These are phyloP conservation scores for Forbesichthys agassizii DNA, from an alignment of 2,113 vertebrate species.

Conservation along the genomic window DNA sequence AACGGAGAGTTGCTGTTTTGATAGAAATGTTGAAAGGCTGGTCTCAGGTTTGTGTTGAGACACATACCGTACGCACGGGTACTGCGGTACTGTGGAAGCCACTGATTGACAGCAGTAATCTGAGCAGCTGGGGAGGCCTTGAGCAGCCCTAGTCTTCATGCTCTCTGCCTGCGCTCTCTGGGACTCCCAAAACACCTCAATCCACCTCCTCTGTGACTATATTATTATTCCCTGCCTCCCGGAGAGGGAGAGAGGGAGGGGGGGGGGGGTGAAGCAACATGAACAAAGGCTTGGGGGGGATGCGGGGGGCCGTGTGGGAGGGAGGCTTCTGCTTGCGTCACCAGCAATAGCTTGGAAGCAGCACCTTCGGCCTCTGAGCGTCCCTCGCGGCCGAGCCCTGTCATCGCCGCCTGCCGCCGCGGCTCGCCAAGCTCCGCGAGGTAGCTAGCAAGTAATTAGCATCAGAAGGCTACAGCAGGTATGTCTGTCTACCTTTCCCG, in stretches of 20 bases:
- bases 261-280: not conserved
- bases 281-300: not conserved
- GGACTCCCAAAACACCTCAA: constrained; percentile 40
- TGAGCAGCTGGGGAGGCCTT: constrained; percentile 45
- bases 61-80: not conserved
- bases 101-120: constrained; percentile 62
- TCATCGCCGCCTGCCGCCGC: constrained; percentile 44
- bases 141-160: constrained; percentile 36
- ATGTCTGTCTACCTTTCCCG: constrained; percentile 4
- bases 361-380: constrained; percentile 1
- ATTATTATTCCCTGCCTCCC: constrained; percentile 34
- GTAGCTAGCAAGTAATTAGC: constrained; percentile 64
- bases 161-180: constrained; percentile 33
- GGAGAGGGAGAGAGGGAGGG: not conserved
- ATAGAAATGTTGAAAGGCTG: constrained; percentile 39
- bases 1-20: constrained; percentile 45
- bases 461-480: constrained; percentile 43
- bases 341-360: constrained; percentile 51
- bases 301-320: not conserved
- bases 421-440: constrained; percentile 57
- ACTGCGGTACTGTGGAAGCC: constrained; percentile 3
- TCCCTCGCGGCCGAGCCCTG: constrained; percentile 36
- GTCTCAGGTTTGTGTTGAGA: constrained; percentile 38
- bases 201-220: constrained; percentile 22
- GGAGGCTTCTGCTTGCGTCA: constrained; percentile 58